These are phyloP conservation scores for Ifrita kowaldi DNA, from an alignment of 2,113 vertebrate genomes.

Conservation along the genomic window DNA sequence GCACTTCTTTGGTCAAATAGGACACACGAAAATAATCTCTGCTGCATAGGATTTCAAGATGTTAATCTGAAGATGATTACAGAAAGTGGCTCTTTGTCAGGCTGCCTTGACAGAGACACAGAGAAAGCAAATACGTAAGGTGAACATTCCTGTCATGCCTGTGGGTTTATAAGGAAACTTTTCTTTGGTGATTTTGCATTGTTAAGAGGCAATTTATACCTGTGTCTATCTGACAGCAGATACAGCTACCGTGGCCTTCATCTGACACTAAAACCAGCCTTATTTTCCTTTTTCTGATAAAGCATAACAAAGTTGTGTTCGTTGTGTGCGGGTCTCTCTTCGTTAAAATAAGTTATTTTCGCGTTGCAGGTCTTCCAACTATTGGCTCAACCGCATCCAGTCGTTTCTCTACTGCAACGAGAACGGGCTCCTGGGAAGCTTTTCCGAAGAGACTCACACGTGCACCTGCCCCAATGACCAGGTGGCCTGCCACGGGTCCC, in stretches of 20 bases:
- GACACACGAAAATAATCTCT: not conserved
- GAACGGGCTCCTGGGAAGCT: constrained; percentile 90
- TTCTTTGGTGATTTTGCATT: not conserved
- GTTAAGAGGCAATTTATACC: not conserved
- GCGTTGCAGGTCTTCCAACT: constrained; percentile 81
- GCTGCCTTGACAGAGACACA: not conserved
- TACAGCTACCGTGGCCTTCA: not conserved
- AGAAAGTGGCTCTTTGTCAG: not conserved
- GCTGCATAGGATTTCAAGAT: not conserved
- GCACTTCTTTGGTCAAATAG: not conserved
- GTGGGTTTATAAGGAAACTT: not conserved
- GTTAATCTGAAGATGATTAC: not conserved
- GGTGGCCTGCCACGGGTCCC: constrained; percentile 80
- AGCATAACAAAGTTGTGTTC: not conserved
- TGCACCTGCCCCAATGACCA: constrained; percentile 90
- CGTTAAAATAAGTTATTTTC: not conserved
- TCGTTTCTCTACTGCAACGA: constrained; percentile 95
- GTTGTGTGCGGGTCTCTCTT: not conserved
- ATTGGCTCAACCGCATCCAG: constrained; percentile 92
- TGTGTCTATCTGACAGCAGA: not conserved
- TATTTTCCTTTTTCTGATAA: not conserved
- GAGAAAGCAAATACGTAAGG: not conserved
- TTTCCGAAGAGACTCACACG: constrained; percentile 89
- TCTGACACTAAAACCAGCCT: not conserved
- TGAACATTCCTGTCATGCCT: not conserved